Conservation (phyloP, 2,888 invertebrate genomes). For the Amphipyra berbera region DNA sequence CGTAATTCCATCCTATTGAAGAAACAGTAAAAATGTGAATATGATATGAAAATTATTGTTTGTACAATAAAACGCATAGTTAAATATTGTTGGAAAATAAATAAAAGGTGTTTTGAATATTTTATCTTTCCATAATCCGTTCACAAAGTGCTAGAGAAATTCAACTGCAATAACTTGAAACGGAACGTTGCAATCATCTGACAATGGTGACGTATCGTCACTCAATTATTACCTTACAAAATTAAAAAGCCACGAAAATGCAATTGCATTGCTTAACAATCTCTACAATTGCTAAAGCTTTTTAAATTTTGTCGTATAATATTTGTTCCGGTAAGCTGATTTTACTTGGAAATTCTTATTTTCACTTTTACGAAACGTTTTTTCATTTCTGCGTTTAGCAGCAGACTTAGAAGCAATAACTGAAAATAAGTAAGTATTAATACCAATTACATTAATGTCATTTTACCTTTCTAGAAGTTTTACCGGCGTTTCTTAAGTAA, state of each 20-base stretch:
- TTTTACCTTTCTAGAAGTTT: conserved; percentile 34
- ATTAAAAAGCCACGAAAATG: conserved; percentile 37
- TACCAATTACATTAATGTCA: conserved; percentile 5
- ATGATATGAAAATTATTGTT: too few relatives aligned
- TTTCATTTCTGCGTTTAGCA: conserved; percentile 23
- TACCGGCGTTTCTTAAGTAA: conserved; percentile 56
- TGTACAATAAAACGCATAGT: too few relatives aligned
- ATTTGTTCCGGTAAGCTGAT: conserved; percentile 46
- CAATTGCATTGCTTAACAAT: conserved; percentile 10
- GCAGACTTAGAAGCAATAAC: conserved; percentile 34
- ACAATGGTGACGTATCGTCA: conserved; percentile 60
- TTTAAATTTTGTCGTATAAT: not conserved
- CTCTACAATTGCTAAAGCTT: not conserved
- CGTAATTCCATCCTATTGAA: too few relatives aligned
- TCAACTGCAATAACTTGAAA: conserved; percentile 30
- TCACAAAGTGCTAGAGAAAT: too few relatives aligned
- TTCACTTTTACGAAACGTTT: conserved; percentile 57
- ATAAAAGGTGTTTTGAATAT: too few relatives aligned
- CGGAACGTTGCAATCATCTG: conserved; percentile 66
- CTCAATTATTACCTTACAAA: conserved; percentile 53
- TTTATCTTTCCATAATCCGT: too few relatives aligned
- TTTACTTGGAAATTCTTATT: conserved; percentile 32
- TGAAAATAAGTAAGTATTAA: conserved; percentile 50
- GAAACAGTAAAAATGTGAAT: too few relatives aligned
- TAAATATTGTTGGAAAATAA: too few relatives aligned